Evolutionary conservation across 2,797 vertebrate species (phyloP), one percentile per base, ranked within the genome.

Genomic region (Coregonus ussuriensis): DNA sequence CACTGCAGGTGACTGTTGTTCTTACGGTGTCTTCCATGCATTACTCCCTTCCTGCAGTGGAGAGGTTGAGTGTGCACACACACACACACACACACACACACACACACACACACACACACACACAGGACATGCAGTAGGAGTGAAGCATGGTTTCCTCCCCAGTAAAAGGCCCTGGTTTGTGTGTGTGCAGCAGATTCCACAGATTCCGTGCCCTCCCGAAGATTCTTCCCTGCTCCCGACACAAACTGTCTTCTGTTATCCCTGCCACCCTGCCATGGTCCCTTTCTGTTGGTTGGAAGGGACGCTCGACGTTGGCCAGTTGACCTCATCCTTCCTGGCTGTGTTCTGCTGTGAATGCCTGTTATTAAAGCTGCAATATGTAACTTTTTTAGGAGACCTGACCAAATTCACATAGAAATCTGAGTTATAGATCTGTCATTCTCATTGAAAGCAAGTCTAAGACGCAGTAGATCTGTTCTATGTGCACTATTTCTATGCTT

Each of bases 181-280:
- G 88, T 85, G 79, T 78, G 83, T 72, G 90, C 89, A 91, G 92
- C 87, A 90, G 89, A 93, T 93, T 93, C 92, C 90, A 75, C 80
- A 84, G 88, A 91, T 93, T 92, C 86, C 82, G 56, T 83, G 79
- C 52, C 79, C 67, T 74, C 79, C 52, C 85, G 86, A 81, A 90
- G 85, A 91, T 88, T 91, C 88, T 76, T 89, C 75, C 4, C 76
- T 29, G 73, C 83, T 68, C 47, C 21, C 0, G 41, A 83, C 80
- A 93, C 91, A 92, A 83, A 77, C 81, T 75, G 56, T 84, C 82
- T 87, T 89, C 90, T 93, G 91, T 93, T 89, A 82, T 83, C 70
- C 6, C 51, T 31, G 47, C 16, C 67, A 16, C 74, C 33, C 70
- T 74, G 72, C 78, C 82, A 80, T 75, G 53, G 65, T 69, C 66